phyloP scores from a whole-genome alignment of 1,140 invertebrate genomes.

The Zaprionus kolodkinae region DNA sequence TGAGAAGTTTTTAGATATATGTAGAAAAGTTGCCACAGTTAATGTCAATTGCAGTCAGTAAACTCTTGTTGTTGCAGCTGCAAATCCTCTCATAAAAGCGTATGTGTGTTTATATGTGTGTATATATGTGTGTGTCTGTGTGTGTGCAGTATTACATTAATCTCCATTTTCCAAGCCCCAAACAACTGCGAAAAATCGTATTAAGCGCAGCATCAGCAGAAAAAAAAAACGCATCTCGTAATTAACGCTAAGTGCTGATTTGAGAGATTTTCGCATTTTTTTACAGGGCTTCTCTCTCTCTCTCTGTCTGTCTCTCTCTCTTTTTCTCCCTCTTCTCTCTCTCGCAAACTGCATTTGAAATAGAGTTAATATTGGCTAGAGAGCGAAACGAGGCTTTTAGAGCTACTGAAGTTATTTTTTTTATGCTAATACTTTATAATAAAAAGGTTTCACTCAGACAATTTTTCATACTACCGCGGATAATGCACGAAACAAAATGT shows the following conservation, averaged over 20 bases:
- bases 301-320: background rate
- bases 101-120: too few relatives aligned
- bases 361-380: slow-evolving; percentile 29
- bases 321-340: background rate
- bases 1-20: slow-evolving; percentile 34
- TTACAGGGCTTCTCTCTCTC: background rate
- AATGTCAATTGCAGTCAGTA: slow-evolving; percentile 72
- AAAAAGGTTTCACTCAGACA: slow-evolving; percentile 14
- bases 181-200: slow-evolving; percentile 41
- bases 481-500: slow-evolving; percentile 16
- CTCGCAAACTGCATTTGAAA: slow-evolving; percentile 24
- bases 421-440: slow-evolving; percentile 10
- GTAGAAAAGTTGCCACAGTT: slow-evolving; percentile 48
- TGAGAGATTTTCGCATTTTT: slow-evolving; percentile 30
- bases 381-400: slow-evolving; percentile 19
- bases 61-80: slow-evolving; percentile 43
- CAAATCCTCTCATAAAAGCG: slow-evolving; percentile 13
- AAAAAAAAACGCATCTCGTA: slow-evolving; percentile 51
- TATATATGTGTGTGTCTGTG: background rate
- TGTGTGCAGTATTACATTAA: slow-evolving; percentile 63
- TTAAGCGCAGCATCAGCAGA: slow-evolving; percentile 61
- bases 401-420: slow-evolving; percentile 15
- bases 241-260: slow-evolving; percentile 80
- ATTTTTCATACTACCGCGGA: background rate
- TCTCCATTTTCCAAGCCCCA: slow-evolving; percentile 17